These are phyloP conservation scores for Austrolebias charrua DNA, from an alignment of 2,797 vertebrate species.

Conservation along the genomic window DNA sequence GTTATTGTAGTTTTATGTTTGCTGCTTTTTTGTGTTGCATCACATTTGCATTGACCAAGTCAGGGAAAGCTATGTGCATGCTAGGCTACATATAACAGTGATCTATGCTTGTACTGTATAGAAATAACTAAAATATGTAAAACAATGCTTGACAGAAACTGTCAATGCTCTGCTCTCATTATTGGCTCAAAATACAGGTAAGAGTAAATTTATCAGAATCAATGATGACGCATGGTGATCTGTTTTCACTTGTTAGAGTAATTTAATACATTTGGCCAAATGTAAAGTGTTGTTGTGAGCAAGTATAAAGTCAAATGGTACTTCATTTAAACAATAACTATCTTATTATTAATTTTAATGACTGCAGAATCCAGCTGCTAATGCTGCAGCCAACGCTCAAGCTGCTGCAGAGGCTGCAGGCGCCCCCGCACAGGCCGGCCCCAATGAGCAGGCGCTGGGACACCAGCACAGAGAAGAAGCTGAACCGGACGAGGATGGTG, in stretches of 20 bases:
- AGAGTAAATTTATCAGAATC: neutral
- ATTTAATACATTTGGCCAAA: neutral
- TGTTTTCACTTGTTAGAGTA: neutral
- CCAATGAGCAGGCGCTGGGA: slow-evolving; percentile 28
- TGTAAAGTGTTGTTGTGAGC: neutral
- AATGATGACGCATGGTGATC: too few relatives aligned
- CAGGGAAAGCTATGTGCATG: neutral
- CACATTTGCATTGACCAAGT: neutral
- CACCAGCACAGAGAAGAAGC: slow-evolving; percentile 75
- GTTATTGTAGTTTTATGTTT: neutral
- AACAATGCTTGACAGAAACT: neutral
- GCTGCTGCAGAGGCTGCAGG: slow-evolving; percentile 71
- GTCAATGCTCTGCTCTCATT: neutral
- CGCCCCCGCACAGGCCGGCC: slow-evolving; percentile 32
- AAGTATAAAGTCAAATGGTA: neutral
- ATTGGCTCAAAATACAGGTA: neutral
- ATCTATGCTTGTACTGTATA: neutral
- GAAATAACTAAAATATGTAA: neutral
- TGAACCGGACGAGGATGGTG: slow-evolving; percentile 86
- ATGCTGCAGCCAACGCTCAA: slow-evolving; percentile 85
- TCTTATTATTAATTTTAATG: too few relatives aligned
- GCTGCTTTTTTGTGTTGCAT: neutral
- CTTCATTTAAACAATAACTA: neutral
- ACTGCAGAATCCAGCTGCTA: slow-evolving; percentile 81
- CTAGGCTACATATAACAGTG: too few relatives aligned